Conservation (phyloP, 2,888 invertebrate genomes). For the Lepas anatifera region DNA sequence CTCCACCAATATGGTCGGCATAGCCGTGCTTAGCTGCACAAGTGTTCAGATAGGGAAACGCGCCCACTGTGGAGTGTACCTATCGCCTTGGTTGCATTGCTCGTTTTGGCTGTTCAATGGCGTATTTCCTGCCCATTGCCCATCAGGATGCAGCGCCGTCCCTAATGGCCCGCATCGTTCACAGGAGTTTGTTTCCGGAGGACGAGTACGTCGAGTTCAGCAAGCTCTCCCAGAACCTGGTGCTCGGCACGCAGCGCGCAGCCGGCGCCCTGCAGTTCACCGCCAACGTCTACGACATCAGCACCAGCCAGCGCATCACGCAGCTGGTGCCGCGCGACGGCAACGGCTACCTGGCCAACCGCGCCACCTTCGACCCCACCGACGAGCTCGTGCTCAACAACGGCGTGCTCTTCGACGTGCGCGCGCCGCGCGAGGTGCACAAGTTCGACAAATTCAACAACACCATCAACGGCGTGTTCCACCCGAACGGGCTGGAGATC, state of each 20-base stretch:
- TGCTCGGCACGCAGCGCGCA: conserved; percentile 58
- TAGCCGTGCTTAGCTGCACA: too few relatives aligned
- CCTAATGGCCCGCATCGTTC: too few relatives aligned
- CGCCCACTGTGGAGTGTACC: too few relatives aligned
- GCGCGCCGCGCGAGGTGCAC: conserved; percentile 60
- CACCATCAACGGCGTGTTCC: conserved; percentile 86
- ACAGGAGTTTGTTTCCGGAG: conserved; percentile 60
- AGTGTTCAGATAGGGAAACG: too few relatives aligned
- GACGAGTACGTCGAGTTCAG: conserved; percentile 89
- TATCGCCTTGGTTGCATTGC: too few relatives aligned
- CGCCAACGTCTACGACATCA: conserved; percentile 60
- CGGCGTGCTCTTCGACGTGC: conserved; percentile 89
- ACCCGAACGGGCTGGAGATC: conserved; percentile 89
- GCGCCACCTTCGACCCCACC: conserved; percentile 84
- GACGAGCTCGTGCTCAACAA: conserved; percentile 92
- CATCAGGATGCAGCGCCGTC: too few relatives aligned
- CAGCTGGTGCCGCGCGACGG: conserved; percentile 67
- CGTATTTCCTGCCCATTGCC: too few relatives aligned
- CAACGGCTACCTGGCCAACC: conserved; percentile 86
- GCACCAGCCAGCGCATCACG: conserved; percentile 58
- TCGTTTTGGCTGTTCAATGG: too few relatives aligned
- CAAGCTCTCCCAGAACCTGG: conserved; percentile 65
- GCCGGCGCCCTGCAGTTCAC: not conserved
- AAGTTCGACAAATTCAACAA: conserved; percentile 97
- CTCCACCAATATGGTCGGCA: too few relatives aligned